Percentiles rank a stretch among this genome's conserved stretches.
phyloP scores from a whole-genome alignment of 2,888 invertebrate species.

The Lissonota sp. region DNA sequence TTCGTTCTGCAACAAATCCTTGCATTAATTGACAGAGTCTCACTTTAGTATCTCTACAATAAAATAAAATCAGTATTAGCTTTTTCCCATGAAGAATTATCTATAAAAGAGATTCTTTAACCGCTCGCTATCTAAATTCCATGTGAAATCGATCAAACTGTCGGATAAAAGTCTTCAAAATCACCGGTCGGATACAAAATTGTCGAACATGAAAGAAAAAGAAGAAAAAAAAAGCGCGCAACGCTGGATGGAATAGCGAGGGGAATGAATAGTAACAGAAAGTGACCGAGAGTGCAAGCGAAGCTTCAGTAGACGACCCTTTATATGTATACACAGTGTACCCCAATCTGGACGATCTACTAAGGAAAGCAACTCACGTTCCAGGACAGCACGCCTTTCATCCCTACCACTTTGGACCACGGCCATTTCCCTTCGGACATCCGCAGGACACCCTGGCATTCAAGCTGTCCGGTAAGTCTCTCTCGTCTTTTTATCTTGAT shows the following conservation, averaged over 20 bases:
- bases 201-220: slow-evolving; percentile 35
- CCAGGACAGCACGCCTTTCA: slow-evolving; percentile 93
- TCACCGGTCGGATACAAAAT: slow-evolving; percentile 29
- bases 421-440: slow-evolving; percentile 87
- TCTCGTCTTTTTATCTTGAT: slow-evolving; percentile 63
- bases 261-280: slow-evolving; percentile 54
- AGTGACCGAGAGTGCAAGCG: slow-evolving; percentile 53
- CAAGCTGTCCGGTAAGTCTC: slow-evolving; percentile 92
- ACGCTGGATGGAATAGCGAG: slow-evolving; percentile 43
- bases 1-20: too few relatives aligned
- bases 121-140: slow-evolving; percentile 11
- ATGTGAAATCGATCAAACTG: slow-evolving; percentile 23
- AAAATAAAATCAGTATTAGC: too few relatives aligned
- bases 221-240: neutral
- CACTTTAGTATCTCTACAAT: too few relatives aligned
- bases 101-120: neutral
- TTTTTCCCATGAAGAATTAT: too few relatives aligned
- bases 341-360: slow-evolving; percentile 66
- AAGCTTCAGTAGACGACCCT: slow-evolving; percentile 64
- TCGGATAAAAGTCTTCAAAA: slow-evolving; percentile 26
- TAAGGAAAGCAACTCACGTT: slow-evolving; percentile 72
- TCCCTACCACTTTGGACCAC: slow-evolving; percentile 94
- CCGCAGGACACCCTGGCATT: slow-evolving; percentile 94
- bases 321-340: slow-evolving; percentile 66
- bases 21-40: too few relatives aligned